These are phyloP conservation scores for Borostomias antarcticus DNA, from an alignment of 2,797 vertebrate genomes.

Conservation along the genomic window DNA sequence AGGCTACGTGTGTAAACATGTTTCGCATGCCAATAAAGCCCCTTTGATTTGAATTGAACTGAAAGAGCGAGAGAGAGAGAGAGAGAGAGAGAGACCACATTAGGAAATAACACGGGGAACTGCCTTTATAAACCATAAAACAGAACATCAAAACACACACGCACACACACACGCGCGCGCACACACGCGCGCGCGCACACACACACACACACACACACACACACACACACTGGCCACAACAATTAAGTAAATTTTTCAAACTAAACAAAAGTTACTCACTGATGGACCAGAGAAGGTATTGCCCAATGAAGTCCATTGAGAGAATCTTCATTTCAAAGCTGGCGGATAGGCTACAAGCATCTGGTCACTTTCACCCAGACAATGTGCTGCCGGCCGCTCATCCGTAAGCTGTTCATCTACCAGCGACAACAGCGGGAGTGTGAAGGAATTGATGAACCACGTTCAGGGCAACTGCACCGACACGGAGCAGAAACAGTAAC, in stretches of 20 bases:
- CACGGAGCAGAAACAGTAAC: neutral
- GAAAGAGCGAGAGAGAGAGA: too few relatives aligned
- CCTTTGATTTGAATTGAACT: too few relatives aligned
- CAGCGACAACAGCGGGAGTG: constrained; percentile 33
- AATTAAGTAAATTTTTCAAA: neutral
- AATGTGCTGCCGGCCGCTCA: neutral
- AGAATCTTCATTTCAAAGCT: constrained; percentile 22
- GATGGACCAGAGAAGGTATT: constrained; percentile 58
- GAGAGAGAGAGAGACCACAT: too few relatives aligned
- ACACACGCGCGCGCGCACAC: too few relatives aligned
- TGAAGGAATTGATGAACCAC: neutral
- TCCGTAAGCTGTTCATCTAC: constrained; percentile 41
- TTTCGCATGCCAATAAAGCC: too few relatives aligned
- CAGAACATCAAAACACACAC: neutral
- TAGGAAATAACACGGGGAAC: too few relatives aligned
- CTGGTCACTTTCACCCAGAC: constrained; percentile 10
- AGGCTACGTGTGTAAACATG: neutral
- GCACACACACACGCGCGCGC: neutral
- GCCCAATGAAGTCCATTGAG: constrained; percentile 39
- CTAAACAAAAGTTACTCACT: constrained; percentile 60
- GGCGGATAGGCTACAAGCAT: constrained; percentile 40
- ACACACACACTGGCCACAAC: neutral
- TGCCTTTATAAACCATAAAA: too few relatives aligned
- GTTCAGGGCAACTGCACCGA: neutral
- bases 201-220: constrained; percentile 3